These are phyloP conservation scores for Diplodus puntazzo DNA, from an alignment of 2,797 vertebrate species.

Conservation along the genomic window DNA sequence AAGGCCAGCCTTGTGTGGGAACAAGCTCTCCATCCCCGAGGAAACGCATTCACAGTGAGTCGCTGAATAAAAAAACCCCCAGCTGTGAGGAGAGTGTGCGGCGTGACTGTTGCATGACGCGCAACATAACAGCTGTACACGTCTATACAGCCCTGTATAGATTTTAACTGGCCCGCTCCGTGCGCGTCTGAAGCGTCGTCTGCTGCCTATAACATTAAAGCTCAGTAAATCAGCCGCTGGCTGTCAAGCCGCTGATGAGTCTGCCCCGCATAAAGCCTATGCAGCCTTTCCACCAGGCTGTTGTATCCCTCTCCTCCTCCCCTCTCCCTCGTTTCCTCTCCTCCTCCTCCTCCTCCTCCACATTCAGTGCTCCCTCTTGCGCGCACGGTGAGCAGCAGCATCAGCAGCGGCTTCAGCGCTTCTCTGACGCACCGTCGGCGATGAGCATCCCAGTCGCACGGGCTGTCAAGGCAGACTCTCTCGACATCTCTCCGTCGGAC, in stretches of 20 bases:
- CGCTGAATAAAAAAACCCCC: slow-evolving; percentile 38
- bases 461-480: slow-evolving; percentile 71
- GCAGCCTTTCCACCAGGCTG: slow-evolving; percentile 70
- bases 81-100: not conserved
- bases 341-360: slow-evolving; percentile 78
- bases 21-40: slow-evolving; percentile 25
- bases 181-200: slow-evolving; percentile 43
- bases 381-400: slow-evolving; percentile 74
- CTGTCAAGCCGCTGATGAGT: slow-evolving; percentile 68
- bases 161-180: slow-evolving; percentile 31
- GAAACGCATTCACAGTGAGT: slow-evolving; percentile 34
- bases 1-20: slow-evolving; percentile 24
- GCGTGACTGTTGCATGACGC: slow-evolving; percentile 21
- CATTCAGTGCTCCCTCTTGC: slow-evolving; percentile 80
- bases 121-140: not conserved
- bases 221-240: slow-evolving; percentile 68
- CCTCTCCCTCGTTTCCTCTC: slow-evolving; percentile 56
- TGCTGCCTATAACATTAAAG: slow-evolving; percentile 52
- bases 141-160: slow-evolving; percentile 16
- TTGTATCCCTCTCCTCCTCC: slow-evolving; percentile 42
- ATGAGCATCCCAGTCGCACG: slow-evolving; percentile 78
- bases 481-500: slow-evolving; percentile 67
- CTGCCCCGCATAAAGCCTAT: slow-evolving; percentile 71
- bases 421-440: slow-evolving; percentile 82
- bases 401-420: slow-evolving; percentile 71